These are phyloP conservation scores for Cepphus grylle DNA, from an alignment of 2,113 vertebrate species.

Conservation along the genomic window DNA sequence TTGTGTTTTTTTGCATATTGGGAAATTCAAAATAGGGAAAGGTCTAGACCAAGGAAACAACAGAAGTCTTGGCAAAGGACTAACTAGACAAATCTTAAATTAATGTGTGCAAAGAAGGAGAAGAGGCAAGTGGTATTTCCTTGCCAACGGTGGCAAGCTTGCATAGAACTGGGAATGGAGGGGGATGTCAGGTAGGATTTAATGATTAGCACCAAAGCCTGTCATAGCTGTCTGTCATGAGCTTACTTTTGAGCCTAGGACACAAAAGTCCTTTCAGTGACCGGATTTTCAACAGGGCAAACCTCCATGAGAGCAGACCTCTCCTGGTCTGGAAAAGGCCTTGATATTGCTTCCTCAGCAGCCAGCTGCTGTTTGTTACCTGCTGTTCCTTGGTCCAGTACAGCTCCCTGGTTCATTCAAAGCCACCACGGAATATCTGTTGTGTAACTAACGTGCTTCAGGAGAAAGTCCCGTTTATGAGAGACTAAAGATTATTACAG, in stretches of 20 bases:
- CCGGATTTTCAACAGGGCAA: background rate
- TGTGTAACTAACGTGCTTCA: background rate
- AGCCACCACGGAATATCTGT: background rate
- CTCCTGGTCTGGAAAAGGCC: background rate
- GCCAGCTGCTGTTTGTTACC: background rate
- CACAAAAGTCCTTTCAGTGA: background rate
- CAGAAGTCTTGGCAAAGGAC: background rate
- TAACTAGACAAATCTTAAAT: background rate
- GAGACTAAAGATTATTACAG: background rate
- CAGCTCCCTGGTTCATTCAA: background rate
- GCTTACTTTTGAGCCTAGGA: background rate
- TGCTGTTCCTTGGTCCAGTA: background rate
- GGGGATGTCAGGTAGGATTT: background rate
- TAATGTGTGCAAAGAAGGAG: background rate
- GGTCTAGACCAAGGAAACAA: background rate
- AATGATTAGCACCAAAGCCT: background rate
- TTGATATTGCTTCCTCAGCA: background rate
- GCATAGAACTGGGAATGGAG: background rate
- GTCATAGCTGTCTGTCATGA: rapidly evolving
- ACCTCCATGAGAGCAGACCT: rapidly evolving
- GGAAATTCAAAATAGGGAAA: background rate
- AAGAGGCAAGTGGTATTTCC: background rate
- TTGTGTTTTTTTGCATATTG: background rate
- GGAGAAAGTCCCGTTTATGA: background rate
- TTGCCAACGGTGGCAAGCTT: background rate